These are phyloP conservation scores for Zaprionus kolodkinae DNA, from an alignment of 1,140 invertebrate species.

Conservation along the genomic window DNA sequence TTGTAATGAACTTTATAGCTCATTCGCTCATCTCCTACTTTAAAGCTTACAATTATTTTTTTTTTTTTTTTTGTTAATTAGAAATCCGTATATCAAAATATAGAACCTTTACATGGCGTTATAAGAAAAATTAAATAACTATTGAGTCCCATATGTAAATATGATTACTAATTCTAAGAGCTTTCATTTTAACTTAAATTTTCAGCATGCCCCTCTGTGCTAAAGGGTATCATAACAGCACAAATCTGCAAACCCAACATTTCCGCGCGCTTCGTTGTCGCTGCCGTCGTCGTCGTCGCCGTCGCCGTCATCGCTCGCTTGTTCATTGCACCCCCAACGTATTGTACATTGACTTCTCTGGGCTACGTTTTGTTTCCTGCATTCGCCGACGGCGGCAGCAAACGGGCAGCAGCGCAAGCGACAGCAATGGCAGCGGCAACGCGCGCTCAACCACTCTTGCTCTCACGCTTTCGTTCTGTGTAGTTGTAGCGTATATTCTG, in stretches of 20 bases:
- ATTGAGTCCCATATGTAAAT: too few relatives aligned
- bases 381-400: constrained; percentile 59
- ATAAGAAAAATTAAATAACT: too few relatives aligned
- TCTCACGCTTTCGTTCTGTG: constrained; percentile 6
- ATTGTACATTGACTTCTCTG: constrained; percentile 83
- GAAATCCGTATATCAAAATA: too few relatives aligned
- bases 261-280: constrained; percentile 32
- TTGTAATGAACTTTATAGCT: too few relatives aligned
- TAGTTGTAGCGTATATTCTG: not conserved
- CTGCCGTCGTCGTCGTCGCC: constrained; percentile 5
- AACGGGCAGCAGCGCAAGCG: constrained; percentile 11
- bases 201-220: not conserved
- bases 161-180: too few relatives aligned
- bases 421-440: not conserved
- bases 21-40: too few relatives aligned
- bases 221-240: constrained; percentile 41
- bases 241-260: constrained; percentile 54
- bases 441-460: constrained; percentile 25
- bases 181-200: not conserved
- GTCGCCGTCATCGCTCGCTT: constrained; percentile 37
- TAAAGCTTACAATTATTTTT: too few relatives aligned
- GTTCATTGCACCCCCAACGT: constrained; percentile 76
- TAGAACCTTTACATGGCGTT: too few relatives aligned
- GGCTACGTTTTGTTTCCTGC: constrained; percentile 80
- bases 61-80: too few relatives aligned